A percentile compares a stretch with the other conserved stretches of the same genome.
phyloP scores from a whole-genome alignment of 2,888 invertebrate genomes.

The Drosophila meridionalis region DNA sequence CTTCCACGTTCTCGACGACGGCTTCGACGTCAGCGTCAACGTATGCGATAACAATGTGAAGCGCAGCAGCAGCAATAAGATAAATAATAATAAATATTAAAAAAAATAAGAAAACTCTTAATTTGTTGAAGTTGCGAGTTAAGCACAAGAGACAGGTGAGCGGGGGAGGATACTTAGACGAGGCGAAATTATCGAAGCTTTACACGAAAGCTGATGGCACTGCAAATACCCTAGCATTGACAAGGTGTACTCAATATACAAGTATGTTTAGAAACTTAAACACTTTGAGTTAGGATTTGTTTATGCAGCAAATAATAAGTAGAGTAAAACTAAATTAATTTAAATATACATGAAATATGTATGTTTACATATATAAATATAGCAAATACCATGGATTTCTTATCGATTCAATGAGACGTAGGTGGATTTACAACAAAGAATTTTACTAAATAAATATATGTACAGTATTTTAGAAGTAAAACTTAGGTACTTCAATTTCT shows the following conservation, averaged over 20 bases:
- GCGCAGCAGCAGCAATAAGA: conserved; percentile 24
- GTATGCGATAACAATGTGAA: conserved; percentile 68
- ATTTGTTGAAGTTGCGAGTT: conserved; percentile 34
- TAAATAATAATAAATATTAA: conserved; percentile 19
- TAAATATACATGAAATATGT: not conserved
- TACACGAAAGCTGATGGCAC: not conserved
- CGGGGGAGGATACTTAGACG: conserved; percentile 14
- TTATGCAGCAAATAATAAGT: not conserved
- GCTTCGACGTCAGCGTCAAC: conserved; percentile 27
- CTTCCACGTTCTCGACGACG: conserved; percentile 26
- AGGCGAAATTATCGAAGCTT: not conserved
- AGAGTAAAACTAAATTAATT: not conserved
- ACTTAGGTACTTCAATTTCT: no score
- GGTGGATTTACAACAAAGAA: not conserved
- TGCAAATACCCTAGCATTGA: conserved; percentile 10
- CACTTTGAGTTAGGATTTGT: not conserved
- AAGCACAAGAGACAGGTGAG: not conserved
- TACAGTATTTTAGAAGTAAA: no score
- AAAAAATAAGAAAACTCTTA: conserved; percentile 31
- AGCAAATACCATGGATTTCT: no score
- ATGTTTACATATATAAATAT: no score
- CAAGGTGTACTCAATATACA: no score
- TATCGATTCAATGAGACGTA: no score
- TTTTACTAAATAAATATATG: no score
- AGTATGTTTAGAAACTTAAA: not conserved